Evolutionary conservation across 2,888 invertebrate genomes (phyloP).

Genomic region (Megastigmus dorsalis): DNA sequence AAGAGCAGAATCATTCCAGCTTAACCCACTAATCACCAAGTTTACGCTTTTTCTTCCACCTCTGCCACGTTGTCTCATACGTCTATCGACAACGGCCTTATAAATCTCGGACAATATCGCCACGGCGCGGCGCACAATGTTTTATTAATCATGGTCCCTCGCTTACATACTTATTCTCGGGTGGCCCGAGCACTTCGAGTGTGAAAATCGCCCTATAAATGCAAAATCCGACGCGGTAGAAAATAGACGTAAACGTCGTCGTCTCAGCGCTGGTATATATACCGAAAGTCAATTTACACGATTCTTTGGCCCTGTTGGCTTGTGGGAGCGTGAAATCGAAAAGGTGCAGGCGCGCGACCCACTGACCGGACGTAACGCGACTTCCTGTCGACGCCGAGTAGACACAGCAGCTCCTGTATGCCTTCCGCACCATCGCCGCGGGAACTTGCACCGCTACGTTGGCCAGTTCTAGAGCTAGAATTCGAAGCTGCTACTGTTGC

Average conservation of each 20-base stretch:
- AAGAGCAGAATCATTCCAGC: too few species aligned
- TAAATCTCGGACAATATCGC: too few species aligned
- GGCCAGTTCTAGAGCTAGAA: not conserved
- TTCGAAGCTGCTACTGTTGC: not conserved
- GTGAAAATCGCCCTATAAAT: constrained; percentile 34
- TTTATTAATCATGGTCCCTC: constrained; percentile 13
- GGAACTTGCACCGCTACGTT: too few species aligned
- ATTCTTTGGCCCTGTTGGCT: constrained; percentile 34
- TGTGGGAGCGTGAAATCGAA: constrained; percentile 51
- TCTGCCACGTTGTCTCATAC: too few species aligned
- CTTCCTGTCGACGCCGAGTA: constrained; percentile 11
- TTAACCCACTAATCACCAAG: too few species aligned
- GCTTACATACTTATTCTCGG: not conserved
- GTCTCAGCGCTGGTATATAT: too few species aligned
- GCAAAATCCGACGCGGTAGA: constrained; percentile 15
- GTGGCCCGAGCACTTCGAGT: not conserved
- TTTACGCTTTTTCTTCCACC: too few species aligned
- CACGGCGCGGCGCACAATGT: too few species aligned
- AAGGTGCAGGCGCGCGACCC: constrained; percentile 44
- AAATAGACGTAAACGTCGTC: constrained; percentile 25
- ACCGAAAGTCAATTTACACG: constrained; percentile 43
- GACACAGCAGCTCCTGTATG: not conserved
- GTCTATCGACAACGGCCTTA: too few species aligned
- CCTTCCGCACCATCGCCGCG: not conserved
- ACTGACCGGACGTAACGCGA: constrained; percentile 46